phyloP scores from a whole-genome alignment of 2,797 vertebrate genomes.

The Florisuga fusca region DNA sequence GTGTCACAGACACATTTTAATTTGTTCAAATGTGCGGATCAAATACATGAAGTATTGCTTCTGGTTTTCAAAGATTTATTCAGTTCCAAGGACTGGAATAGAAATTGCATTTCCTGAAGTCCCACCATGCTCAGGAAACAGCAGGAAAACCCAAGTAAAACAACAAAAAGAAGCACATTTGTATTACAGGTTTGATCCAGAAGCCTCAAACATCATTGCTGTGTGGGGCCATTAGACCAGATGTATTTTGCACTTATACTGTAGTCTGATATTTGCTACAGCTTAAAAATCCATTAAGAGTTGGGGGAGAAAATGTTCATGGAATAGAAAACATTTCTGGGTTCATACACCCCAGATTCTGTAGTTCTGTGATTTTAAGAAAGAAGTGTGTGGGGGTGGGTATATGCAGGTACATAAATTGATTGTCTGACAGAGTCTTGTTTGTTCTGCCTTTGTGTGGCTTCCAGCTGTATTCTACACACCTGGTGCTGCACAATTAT shows the following conservation, averaged over 20 bases:
- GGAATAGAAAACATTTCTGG: neutral
- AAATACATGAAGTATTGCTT: neutral
- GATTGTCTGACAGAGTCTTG: neutral
- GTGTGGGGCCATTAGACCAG: neutral
- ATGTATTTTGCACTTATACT: fast-evolving
- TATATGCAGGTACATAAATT: neutral
- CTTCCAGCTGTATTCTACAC: neutral
- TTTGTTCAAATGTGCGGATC: neutral
- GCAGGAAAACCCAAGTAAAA: neutral
- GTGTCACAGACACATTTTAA: neutral
- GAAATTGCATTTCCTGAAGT: neutral
- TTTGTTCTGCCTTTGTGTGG: neutral
- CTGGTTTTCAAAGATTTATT: neutral
- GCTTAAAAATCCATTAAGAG: neutral
- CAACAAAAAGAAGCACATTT: fast-evolving
- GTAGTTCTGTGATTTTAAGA: neutral
- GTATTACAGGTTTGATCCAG: neutral
- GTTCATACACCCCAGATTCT: neutral
- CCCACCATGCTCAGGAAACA: neutral
- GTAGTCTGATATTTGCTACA: neutral
- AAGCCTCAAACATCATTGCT: fast-evolving
- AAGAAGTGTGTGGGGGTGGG: fast-evolving
- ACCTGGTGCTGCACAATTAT: neutral
- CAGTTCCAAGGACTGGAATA: neutral
- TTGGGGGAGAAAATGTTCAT: too few relatives aligned